Base-by-base conservation (phyloP, 2,113 vertebrate genomes). In the Morone chrysops region DNA sequence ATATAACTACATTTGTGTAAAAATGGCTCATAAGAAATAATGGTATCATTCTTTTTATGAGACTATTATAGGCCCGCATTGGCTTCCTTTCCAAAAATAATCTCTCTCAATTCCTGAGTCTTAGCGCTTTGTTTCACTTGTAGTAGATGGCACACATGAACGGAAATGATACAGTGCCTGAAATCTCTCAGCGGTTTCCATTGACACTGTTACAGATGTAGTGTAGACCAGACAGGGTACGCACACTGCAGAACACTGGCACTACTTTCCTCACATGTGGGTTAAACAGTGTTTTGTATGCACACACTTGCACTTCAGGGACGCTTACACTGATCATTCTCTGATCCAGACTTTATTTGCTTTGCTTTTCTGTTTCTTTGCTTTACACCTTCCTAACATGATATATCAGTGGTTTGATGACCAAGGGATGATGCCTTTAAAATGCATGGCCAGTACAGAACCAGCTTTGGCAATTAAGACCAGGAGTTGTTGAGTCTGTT, bases 101-200 rank as follows among this genome's bases (percentile, higher is more conserved):
- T 16, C 47, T 43, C 4, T 75, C 14, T 70, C 31, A 18, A 45
- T 73, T 68, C 70, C 51, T 47, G 41, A 48, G 12, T 65, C 65
- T 22, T 25, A 61, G 51, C 5, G 1, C 67, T 78, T 51, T 11
- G 77, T 83, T 63, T 80, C 48, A 51, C 74, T 41, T 62, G 47
- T 75, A 75, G 71, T 83, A 75, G 74, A 72, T 84, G 77, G 69
- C 80, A 82, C 69, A 13, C 65, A 41, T 22, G 57, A 79, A 87
- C 60, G 77, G 89, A 90, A 86, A 83, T 84, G 67, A 75, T 70
- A 75, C 70, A 74, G 62, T 61, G 75, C 73, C 67, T 81, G 54
- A 88, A 84, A 77, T 86, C 75, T 82, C 41, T 78, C 61, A 5
- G 68, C 81, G 75, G 84, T 86, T 86, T 89, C 38, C 73, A 77